Percentiles rank a stretch among this genome's conserved stretches.
phyloP scores from a whole-genome alignment of 2,797 vertebrate species.

The Triplophysa yarkandensis region DNA sequence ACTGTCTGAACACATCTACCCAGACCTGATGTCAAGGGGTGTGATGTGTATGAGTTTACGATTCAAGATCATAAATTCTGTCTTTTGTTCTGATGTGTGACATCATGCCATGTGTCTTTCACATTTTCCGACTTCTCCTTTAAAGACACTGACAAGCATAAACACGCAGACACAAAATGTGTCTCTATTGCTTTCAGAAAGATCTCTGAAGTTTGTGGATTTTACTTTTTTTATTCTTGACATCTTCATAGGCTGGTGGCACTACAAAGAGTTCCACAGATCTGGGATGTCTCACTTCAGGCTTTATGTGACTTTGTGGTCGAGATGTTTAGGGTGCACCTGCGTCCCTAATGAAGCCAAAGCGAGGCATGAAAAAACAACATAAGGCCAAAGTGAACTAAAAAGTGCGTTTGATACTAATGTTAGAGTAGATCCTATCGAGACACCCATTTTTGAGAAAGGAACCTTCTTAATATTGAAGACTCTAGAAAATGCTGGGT shows the following conservation, averaged over 20 bases:
- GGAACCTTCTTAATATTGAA: no score
- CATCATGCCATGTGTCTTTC: constrained; percentile 16
- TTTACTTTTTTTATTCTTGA: constrained; percentile 1
- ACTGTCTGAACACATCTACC: constrained; percentile 3
- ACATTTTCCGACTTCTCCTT: constrained; percentile 26
- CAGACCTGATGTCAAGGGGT: constrained; percentile 33
- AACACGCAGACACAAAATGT: constrained; percentile 9
- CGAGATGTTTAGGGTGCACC: constrained; percentile 19
- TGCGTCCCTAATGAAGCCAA: constrained; percentile 11
- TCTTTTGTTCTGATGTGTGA: constrained; percentile 4
- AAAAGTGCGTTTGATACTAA: not conserved
- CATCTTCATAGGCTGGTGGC: not conserved
- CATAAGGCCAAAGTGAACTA: not conserved
- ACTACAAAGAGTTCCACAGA: constrained; percentile 27
- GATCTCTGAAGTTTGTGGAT: not conserved
- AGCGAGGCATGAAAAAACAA: not conserved
- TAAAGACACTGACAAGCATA: constrained; percentile 17
- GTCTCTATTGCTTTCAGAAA: constrained; percentile 1
- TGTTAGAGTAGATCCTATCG: not conserved
- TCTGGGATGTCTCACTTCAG: not conserved
- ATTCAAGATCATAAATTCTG: constrained; percentile 4
- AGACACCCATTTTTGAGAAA: no score
- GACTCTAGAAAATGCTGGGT: no score
- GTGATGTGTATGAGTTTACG: constrained; percentile 14
- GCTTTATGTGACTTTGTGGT: not conserved